Conservation (phyloP, 2,113 vertebrate species). For the Chloropsis cyanopogon region DNA sequence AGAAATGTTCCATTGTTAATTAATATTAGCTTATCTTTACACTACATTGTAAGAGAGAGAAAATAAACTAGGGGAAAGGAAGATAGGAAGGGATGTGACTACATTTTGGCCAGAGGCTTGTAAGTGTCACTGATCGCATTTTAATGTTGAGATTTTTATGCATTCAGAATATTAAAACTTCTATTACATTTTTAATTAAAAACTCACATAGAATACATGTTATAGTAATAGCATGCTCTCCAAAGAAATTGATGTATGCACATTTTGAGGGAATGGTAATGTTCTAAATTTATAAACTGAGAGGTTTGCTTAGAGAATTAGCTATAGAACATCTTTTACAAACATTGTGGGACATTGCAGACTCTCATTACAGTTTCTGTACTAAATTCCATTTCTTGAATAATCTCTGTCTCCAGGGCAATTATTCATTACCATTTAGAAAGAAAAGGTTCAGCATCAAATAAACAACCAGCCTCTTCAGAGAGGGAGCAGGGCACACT, state of each 20-base stretch:
- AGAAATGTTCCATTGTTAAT: slow-evolving; percentile 24
- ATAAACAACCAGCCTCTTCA: background rate
- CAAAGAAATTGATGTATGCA: background rate
- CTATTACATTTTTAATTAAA: slow-evolving; percentile 50
- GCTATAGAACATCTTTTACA: background rate
- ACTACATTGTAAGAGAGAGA: slow-evolving; percentile 22
- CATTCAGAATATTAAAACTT: slow-evolving; percentile 38
- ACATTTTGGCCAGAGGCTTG: background rate
- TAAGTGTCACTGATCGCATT: background rate
- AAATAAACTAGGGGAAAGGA: slow-evolving; percentile 17
- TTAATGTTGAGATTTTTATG: slow-evolving; percentile 26
- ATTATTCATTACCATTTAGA: slow-evolving; percentile 12
- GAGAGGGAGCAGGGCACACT: background rate
- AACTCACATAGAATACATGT: background rate
- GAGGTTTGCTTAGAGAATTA: slow-evolving; percentile 15
- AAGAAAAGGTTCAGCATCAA: background rate
- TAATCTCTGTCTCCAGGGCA: slow-evolving; percentile 1
- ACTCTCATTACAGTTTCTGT: slow-evolving; percentile 9
- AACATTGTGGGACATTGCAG: background rate
- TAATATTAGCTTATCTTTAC: slow-evolving; percentile 46
- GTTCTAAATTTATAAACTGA: slow-evolving; percentile 19
- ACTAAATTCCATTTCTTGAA: background rate
- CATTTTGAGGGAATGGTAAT: background rate
- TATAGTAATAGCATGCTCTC: background rate
- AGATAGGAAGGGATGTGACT: slow-evolving; percentile 22